Evolutionary conservation across 2,888 invertebrate genomes (phyloP).

Genomic region (Lepidocyrtinus sp.): DNA sequence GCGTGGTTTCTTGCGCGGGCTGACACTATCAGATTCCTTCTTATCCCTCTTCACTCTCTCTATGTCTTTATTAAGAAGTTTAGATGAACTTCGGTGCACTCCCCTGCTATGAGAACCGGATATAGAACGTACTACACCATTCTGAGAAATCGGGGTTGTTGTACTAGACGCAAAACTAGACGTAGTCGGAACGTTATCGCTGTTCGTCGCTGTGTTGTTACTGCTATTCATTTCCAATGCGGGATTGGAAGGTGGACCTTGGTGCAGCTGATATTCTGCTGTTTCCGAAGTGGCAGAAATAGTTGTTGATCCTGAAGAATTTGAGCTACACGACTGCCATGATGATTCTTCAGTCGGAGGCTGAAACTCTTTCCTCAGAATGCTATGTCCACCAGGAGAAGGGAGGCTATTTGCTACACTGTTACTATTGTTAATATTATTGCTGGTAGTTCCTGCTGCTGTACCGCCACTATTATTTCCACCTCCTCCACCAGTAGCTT

Average conservation of each 20-base stretch:
- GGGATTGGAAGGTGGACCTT: constrained; percentile 41
- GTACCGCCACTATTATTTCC: background rate
- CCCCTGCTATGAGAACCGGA: constrained; percentile 33
- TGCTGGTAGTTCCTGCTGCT: too few relatives aligned
- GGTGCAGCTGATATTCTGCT: constrained; percentile 68
- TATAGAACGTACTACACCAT: constrained; percentile 64
- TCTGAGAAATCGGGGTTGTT: constrained; percentile 56
- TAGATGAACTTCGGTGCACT: constrained; percentile 51
- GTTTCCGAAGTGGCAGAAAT: constrained; percentile 84
- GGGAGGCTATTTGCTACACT: constrained; percentile 16
- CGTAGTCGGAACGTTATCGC: constrained; percentile 34
- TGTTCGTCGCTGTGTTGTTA: constrained; percentile 2
- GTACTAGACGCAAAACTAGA: constrained; percentile 27
- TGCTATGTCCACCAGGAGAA: constrained; percentile 50
- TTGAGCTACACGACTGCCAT: constrained; percentile 69
- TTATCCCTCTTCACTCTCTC: constrained; percentile 67
- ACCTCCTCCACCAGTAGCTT: background rate
- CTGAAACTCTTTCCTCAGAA: constrained; percentile 69
- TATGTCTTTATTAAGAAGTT: constrained; percentile 62
- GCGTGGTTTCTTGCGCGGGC: constrained; percentile 91
- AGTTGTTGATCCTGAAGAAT: constrained; percentile 84
- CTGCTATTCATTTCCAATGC: constrained; percentile 27
- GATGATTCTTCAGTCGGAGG: constrained; percentile 70
- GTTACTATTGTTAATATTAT: constrained; percentile 27
- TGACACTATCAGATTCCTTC: constrained; percentile 76